Evolutionary conservation across 2,113 vertebrate species (phyloP).

Genomic region (Nothobranchius kuhntae): DNA sequence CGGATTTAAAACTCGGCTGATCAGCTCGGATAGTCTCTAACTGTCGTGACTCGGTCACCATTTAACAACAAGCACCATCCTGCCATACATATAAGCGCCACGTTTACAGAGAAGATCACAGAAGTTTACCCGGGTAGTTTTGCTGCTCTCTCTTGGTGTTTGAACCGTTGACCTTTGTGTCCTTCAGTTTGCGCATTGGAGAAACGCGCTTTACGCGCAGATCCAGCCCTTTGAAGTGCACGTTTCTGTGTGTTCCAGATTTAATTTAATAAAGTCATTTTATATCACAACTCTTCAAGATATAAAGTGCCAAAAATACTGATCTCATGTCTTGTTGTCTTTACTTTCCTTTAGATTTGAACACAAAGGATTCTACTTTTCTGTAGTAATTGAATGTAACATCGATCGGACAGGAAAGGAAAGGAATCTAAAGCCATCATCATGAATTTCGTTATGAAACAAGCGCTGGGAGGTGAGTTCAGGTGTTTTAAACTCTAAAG

Average conservation of each 20-base stretch:
- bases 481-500: background rate
- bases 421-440: slow-evolving; percentile 82
- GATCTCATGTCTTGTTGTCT: background rate
- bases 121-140: background rate
- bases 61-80: background rate
- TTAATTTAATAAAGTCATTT: background rate
- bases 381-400: slow-evolving; percentile 78
- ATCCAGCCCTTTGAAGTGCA: too few relatives aligned
- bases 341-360: slow-evolving; percentile 58
- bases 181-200: slow-evolving; percentile 65
- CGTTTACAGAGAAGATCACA: background rate
- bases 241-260: background rate
- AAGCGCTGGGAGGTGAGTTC: slow-evolving; percentile 91
- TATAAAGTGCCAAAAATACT: background rate
- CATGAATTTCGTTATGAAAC: slow-evolving; percentile 98
- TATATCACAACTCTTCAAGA: background rate
- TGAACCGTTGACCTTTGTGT: slow-evolving; percentile 71
- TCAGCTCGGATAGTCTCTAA: slow-evolving; percentile 5
- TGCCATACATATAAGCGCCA: background rate
- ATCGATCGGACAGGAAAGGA: slow-evolving; percentile 73
- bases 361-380: slow-evolving; percentile 63
- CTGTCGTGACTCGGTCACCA: slow-evolving; percentile 8
- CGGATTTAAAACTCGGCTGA: slow-evolving; percentile 27
- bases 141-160: background rate
- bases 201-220: slow-evolving; percentile 12